A percentile compares a stretch with the other conserved stretches of the same genome.
Conservation (phyloP, 2,888 invertebrate species). For the Chrysodeixis includens region DNA sequence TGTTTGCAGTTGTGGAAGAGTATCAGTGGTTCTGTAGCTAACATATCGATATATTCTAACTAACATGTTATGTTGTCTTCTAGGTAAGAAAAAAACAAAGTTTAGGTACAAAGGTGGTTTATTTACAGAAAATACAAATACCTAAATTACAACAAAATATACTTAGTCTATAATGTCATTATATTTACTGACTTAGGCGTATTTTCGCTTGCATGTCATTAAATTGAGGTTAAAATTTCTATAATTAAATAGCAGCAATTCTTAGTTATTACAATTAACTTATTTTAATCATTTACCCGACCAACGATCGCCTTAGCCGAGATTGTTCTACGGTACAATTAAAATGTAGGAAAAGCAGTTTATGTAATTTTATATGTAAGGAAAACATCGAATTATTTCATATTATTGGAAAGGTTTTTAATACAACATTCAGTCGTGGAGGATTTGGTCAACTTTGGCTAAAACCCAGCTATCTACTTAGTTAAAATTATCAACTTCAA, state of each 20-base stretch:
- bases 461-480: conserved; percentile 41
- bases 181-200: conserved; percentile 15
- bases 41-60: too few species aligned
- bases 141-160: neutral
- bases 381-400: too few species aligned
- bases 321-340: too few species aligned
- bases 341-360: too few species aligned
- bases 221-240: neutral
- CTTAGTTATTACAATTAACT: neutral
- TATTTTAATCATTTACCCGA: neutral
- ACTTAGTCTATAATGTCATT: conserved; percentile 32
- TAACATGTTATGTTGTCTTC: too few species aligned
- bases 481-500: neutral
- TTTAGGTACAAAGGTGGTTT: conserved; percentile 25
- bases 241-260: neutral
- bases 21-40: too few species aligned
- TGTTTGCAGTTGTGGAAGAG: too few species aligned
- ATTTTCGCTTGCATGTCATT: neutral
- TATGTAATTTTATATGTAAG: too few species aligned
- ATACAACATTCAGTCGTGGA: conserved; percentile 10
- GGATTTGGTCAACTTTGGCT: conserved; percentile 39
- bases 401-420: neutral
- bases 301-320: neutral
- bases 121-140: conserved; percentile 44
- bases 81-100: neutral